phyloP scores from a whole-genome alignment of 2,797 vertebrate genomes.

The Cygnus olor region DNA sequence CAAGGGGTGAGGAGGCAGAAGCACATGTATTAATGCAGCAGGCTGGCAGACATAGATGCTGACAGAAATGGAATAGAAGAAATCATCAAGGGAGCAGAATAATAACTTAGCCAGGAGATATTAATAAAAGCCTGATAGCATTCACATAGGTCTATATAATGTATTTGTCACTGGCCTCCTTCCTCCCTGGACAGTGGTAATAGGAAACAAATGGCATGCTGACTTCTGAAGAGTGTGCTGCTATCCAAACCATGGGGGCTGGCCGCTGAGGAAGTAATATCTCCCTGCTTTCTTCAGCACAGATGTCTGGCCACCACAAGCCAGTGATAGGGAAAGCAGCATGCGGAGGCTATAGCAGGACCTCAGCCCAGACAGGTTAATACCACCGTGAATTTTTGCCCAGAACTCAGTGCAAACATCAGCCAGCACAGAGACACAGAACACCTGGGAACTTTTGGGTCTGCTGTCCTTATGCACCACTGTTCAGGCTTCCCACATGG shows the following conservation, averaged over 20 bases:
- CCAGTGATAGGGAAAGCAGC: fast-evolving
- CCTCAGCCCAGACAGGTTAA: not conserved
- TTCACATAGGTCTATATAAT: not conserved
- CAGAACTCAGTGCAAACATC: not conserved
- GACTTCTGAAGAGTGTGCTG: not conserved
- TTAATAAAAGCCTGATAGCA: not conserved
- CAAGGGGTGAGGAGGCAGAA: not conserved
- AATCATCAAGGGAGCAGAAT: not conserved
- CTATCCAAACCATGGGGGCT: not conserved
- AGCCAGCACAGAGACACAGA: not conserved
- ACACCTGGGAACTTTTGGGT: not conserved
- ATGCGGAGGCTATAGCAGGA: fast-evolving
- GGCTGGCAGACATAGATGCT: conserved; percentile 9
- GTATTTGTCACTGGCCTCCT: not conserved
- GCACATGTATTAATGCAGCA: not conserved
- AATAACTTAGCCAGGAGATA: not conserved
- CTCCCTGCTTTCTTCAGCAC: not conserved
- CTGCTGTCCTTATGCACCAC: not conserved
- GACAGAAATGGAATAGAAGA: not conserved
- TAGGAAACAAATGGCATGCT: not conserved
- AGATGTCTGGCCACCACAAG: not conserved
- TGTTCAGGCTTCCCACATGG: not conserved
- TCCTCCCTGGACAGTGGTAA: not conserved
- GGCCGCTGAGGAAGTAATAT: not conserved
- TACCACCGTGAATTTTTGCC: fast-evolving